Percentiles rank a stretch among this genome's conserved stretches.
These are phyloP conservation scores for Anoplius nigerrimus DNA, from an alignment of 2,888 invertebrate species.

Conservation along the genomic window DNA sequence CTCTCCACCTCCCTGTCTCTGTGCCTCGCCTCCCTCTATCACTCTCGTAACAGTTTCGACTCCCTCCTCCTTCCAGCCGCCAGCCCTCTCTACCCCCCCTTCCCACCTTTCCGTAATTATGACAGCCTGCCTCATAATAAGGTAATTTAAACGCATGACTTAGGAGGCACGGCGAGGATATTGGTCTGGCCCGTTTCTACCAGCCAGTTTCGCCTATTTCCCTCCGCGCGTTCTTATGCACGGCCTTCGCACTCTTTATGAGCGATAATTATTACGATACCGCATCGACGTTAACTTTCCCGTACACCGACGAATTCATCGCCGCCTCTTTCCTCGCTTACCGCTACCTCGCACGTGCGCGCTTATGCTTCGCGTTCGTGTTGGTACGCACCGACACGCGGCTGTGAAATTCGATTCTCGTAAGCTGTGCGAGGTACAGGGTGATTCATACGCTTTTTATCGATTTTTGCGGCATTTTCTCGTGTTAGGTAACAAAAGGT, in stretches of 20 bases:
- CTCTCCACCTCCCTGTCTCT: slow-evolving; percentile 17
- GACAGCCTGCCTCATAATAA: slow-evolving; percentile 69
- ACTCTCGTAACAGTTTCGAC: not conserved
- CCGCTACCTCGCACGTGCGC: too few relatives aligned
- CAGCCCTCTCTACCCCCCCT: slow-evolving; percentile 9
- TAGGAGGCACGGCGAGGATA: slow-evolving; percentile 61
- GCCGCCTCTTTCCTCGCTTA: not conserved
- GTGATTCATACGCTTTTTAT: too few relatives aligned
- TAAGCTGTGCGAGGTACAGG: too few relatives aligned
- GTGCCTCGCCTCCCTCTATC: slow-evolving; percentile 14
- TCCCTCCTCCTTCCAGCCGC: slow-evolving; percentile 7
- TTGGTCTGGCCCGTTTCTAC: slow-evolving; percentile 49
- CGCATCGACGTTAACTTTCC: not conserved
- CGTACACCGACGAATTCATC: not conserved
- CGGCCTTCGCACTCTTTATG: slow-evolving; percentile 46
- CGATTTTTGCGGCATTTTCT: too few relatives aligned
- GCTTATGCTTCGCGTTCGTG: too few relatives aligned
- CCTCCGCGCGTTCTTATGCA: slow-evolving; percentile 29
- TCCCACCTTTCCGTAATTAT: slow-evolving; percentile 62
- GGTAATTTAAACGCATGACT: slow-evolving; percentile 74
- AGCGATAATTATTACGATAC: slow-evolving; percentile 45
- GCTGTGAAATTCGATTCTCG: too few relatives aligned
- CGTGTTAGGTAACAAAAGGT: too few relatives aligned
- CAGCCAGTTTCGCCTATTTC: slow-evolving; percentile 46
- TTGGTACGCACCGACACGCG: too few relatives aligned